These are phyloP conservation scores for Desoria tigrina DNA, from an alignment of 2,888 invertebrate species.

Conservation along the genomic window DNA sequence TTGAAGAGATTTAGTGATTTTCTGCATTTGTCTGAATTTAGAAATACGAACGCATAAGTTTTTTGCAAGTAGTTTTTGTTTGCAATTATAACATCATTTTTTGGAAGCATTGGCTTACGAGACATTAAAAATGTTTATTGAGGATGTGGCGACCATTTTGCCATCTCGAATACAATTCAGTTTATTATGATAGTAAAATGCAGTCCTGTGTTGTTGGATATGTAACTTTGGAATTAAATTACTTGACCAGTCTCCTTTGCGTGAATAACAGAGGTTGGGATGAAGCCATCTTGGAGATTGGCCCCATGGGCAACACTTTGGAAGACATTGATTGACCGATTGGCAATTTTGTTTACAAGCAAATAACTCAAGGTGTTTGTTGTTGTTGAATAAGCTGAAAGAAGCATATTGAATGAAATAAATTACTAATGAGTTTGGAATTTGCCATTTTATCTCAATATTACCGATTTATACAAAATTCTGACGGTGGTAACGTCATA, in stretches of 20 bases:
- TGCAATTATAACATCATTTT: too few relatives aligned
- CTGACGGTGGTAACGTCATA: background rate
- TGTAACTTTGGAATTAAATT: background rate
- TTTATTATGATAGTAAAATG: background rate
- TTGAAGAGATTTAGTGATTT: too few relatives aligned
- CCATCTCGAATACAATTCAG: background rate
- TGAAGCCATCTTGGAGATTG: background rate
- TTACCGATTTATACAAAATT: constrained; percentile 1
- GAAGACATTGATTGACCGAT: background rate
- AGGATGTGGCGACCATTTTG: background rate
- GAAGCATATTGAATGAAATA: too few relatives aligned
- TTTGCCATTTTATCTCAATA: background rate
- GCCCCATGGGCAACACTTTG: constrained; percentile 10
- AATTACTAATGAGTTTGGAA: too few relatives aligned
- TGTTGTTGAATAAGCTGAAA: background rate
- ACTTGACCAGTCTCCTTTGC: too few relatives aligned
- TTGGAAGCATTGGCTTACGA: too few relatives aligned
- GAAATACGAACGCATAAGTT: too few relatives aligned
- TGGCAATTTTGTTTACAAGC: background rate
- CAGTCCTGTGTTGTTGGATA: background rate
- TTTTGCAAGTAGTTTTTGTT: too few relatives aligned
- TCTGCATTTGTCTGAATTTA: too few relatives aligned
- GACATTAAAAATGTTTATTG: background rate
- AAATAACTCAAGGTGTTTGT: background rate
- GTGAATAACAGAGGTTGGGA: background rate